Evolutionary conservation across 2,113 vertebrate species (phyloP).

Genomic region (Salvelinus alpinus): DNA sequence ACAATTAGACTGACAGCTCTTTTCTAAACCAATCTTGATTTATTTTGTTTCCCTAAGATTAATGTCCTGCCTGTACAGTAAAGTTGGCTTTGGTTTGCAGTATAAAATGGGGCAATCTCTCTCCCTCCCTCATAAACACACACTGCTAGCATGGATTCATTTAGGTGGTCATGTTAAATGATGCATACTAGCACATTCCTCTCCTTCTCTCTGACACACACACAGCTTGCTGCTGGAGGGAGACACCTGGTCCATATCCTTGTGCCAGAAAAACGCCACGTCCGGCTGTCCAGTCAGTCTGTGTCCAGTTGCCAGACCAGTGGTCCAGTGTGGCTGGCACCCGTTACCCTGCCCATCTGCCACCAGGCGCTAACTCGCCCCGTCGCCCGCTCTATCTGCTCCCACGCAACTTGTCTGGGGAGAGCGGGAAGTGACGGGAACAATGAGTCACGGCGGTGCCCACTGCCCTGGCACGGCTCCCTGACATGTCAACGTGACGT

Average conservation of each 20-base stretch:
- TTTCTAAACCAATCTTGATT: constrained; percentile 73
- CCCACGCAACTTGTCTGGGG: constrained; percentile 70
- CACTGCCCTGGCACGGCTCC: constrained; percentile 67
- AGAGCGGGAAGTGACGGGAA: constrained; percentile 39
- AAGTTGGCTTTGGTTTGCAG: constrained; percentile 30
- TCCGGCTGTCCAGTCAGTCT: constrained; percentile 21
- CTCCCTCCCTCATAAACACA: neutral
- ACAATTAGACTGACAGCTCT: constrained; percentile 72
- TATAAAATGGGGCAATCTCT: neutral
- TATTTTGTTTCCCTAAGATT: constrained; percentile 72
- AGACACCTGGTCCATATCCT: constrained; percentile 58
- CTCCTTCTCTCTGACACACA: constrained; percentile 6
- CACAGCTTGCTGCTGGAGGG: constrained; percentile 36
- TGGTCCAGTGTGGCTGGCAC: constrained; percentile 68
- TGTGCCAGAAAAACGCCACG: constrained; percentile 59
- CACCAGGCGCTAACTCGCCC: constrained; percentile 51
- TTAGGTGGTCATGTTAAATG: constrained; percentile 5
- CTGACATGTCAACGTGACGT: constrained; percentile 71
- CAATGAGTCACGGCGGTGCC: constrained; percentile 41
- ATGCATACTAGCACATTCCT: constrained; percentile 5
- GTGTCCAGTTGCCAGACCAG: constrained; percentile 59
- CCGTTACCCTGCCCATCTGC: constrained; percentile 69
- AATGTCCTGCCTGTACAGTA: constrained; percentile 58
- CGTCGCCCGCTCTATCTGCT: constrained; percentile 38
- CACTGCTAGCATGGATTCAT: neutral